Evolutionary conservation across 2,113 vertebrate species (phyloP).

Genomic region (Capra hircus): DNA sequence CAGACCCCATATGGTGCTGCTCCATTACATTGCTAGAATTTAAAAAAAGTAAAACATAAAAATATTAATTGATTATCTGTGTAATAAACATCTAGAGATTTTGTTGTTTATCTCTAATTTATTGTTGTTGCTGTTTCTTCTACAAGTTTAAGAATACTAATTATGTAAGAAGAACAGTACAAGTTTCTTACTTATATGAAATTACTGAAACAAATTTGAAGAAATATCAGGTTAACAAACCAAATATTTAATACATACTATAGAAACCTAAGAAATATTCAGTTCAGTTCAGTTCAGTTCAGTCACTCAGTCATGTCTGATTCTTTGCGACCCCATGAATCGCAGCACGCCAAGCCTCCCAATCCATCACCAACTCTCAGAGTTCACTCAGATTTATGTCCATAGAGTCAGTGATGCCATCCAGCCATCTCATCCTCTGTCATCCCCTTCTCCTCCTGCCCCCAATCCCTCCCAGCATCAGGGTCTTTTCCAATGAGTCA

Average conservation of each 20-base stretch:
- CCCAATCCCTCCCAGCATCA: no score
- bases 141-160: neutral
- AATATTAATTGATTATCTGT: neutral
- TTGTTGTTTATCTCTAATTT: neutral
- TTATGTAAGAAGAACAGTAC: neutral
- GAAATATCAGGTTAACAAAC: neutral
- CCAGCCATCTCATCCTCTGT: no score
- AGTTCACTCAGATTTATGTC: no score
- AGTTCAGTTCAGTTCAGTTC: no score
- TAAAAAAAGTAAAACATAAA: neutral
- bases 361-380: accelerated
- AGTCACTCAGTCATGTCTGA: no score
- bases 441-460: no score
- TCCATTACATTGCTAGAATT: neutral
- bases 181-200: neutral
- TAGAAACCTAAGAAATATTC: neutral
- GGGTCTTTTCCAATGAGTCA: no score
- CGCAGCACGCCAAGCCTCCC: no score
- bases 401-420: no score
- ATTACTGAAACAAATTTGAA: neutral
- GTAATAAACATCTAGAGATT: neutral
- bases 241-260: neutral
- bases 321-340: no score
- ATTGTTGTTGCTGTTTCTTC: neutral
- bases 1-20: neutral